Conservation (phyloP, 2,797 vertebrate species). For the Tolypeutes matacus region DNA sequence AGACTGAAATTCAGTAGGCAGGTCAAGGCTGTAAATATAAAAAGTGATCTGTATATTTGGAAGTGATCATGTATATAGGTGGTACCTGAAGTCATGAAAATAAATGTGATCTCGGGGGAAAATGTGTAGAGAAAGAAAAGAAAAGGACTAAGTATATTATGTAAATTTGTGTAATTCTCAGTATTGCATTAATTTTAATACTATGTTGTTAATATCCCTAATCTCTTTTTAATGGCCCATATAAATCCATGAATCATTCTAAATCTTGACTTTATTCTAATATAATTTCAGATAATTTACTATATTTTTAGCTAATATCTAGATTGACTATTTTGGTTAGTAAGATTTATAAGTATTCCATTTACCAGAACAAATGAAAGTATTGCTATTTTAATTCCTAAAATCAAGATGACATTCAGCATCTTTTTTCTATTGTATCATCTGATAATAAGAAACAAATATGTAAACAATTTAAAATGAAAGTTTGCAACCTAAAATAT, state of each 20-base stretch:
- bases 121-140: neutral
- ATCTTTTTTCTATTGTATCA: constrained; percentile 45
- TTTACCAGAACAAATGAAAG: constrained; percentile 46
- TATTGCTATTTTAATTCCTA: neutral
- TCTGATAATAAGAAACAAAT: neutral
- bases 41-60: neutral
- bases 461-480: constrained; percentile 52
- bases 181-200: constrained; percentile 11
- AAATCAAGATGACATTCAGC: constrained; percentile 40
- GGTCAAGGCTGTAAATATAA: neutral
- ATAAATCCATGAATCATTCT: neutral
- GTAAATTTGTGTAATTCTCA: constrained; percentile 22
- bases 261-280: constrained; percentile 1
- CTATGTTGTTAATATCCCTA: neutral
- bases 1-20: neutral
- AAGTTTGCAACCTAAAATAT: neutral
- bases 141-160: constrained; percentile 34
- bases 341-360: neutral
- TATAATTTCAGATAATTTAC: constrained; percentile 25
- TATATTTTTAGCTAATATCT: neutral
- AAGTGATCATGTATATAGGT: neutral
- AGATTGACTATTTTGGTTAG: neutral
- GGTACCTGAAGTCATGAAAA: neutral
- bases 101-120: neutral
- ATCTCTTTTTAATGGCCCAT: neutral